These are phyloP conservation scores for Hecatera dysodea DNA, from an alignment of 2,888 invertebrate species.

Conservation along the genomic window DNA sequence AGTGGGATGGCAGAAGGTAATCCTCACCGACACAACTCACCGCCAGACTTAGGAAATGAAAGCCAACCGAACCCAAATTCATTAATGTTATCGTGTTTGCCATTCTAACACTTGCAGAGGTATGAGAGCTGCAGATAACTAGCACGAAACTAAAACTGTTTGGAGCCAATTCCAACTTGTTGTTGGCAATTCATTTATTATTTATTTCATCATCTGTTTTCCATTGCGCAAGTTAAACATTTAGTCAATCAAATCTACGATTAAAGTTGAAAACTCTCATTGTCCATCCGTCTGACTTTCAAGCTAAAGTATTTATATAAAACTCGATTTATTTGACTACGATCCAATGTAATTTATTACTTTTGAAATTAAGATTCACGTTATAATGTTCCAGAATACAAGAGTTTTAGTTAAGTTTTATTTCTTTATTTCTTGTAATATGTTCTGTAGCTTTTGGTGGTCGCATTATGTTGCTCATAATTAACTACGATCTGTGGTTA, in stretches of 20 bases:
- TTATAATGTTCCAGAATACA: not conserved
- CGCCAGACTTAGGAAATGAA: conserved; percentile 82
- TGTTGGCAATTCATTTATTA: conserved; percentile 45
- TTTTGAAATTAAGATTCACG: conserved; percentile 17
- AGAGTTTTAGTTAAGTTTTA: conserved; percentile 1
- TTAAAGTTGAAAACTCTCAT: conserved; percentile 21
- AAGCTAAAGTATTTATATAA: conserved; percentile 17
- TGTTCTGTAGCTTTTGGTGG: not conserved
- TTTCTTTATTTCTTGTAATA: conserved; percentile 15
- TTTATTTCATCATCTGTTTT: conserved; percentile 32
- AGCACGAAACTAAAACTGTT: conserved; percentile 59
- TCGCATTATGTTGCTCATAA: conserved; percentile 31
- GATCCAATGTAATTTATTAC: conserved; percentile 7
- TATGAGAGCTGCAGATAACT: conserved; percentile 72
- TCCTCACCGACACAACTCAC: conserved; percentile 75
- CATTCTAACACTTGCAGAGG: conserved; percentile 75
- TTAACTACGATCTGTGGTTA: conserved; percentile 34
- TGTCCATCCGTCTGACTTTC: conserved; percentile 8
- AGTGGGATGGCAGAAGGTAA: conserved; percentile 70
- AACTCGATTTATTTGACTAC: conserved; percentile 20
- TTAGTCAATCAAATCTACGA: conserved; percentile 33
- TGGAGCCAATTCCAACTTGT: conserved; percentile 48
- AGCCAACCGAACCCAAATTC: conserved; percentile 83
- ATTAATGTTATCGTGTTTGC: conserved; percentile 83
- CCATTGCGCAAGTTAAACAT: conserved; percentile 11